Evolutionary conservation across 2,797 vertebrate genomes (phyloP).

Genomic region (Micropoecilia bifurca): DNA sequence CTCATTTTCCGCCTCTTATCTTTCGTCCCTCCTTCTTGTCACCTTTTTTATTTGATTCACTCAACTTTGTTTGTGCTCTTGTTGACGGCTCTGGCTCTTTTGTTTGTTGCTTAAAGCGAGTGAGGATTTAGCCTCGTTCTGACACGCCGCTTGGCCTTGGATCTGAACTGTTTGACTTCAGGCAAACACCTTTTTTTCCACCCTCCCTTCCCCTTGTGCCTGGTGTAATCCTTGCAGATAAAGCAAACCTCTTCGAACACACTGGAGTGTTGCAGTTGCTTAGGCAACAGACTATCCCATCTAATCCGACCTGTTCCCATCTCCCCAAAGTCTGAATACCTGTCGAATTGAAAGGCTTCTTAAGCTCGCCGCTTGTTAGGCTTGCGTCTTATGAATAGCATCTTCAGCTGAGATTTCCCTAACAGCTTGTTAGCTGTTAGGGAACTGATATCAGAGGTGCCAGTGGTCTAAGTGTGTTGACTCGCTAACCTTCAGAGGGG

Average conservation of each 20-base stretch:
- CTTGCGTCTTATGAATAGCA: constrained; percentile 55
- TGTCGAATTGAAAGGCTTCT: constrained; percentile 60
- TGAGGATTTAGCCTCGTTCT: constrained; percentile 63
- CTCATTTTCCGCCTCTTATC: constrained; percentile 68
- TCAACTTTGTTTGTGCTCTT: constrained; percentile 62
- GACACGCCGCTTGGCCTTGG: constrained; percentile 65
- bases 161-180: constrained; percentile 68
- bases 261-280: constrained; percentile 76
- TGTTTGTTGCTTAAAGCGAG: constrained; percentile 68
- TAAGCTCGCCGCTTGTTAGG: constrained; percentile 63
- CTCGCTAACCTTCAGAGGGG: constrained; percentile 5
- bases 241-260: constrained; percentile 68
- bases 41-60: constrained; percentile 59
- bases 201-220: constrained; percentile 3
- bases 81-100: constrained; percentile 65
- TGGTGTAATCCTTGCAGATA: constrained; percentile 76
- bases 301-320: constrained; percentile 74
- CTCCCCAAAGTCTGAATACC: constrained; percentile 70
- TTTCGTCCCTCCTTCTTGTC: constrained; percentile 47
- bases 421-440: constrained; percentile 34
- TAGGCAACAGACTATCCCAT: constrained; percentile 75
- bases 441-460: constrained; percentile 25
- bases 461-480: constrained; percentile 3
- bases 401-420: constrained; percentile 51
- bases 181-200: constrained; percentile 39